Percentiles rank a stretch among this genome's conserved stretches.
phyloP scores from a whole-genome alignment of 1,140 invertebrate species.

The Maniola jurtina region DNA sequence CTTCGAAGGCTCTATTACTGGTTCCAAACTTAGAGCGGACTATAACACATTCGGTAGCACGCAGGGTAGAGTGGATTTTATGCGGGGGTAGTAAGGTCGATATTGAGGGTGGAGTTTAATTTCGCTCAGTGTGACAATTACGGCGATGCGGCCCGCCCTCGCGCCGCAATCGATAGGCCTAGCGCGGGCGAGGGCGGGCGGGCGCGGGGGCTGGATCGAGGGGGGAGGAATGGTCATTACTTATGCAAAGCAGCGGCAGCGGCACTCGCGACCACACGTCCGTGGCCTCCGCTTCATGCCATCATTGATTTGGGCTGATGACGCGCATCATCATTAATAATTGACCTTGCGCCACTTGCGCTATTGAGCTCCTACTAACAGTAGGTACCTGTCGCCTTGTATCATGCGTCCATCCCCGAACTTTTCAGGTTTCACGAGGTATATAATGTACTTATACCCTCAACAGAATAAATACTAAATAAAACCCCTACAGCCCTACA shows the following conservation, averaged over 20 bases:
- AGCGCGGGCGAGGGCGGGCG: constrained; percentile 40
- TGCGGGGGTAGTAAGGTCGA: constrained; percentile 61
- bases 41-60: constrained; percentile 71
- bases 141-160: constrained; percentile 72
- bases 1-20: constrained; percentile 77
- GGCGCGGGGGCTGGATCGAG: constrained; percentile 29
- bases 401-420: too few species aligned
- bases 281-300: background rate
- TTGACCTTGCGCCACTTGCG: background rate
- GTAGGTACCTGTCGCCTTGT: too few species aligned
- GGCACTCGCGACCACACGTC: constrained; percentile 38
- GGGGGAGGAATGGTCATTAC: constrained; percentile 59
- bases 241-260: constrained; percentile 71
- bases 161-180: constrained; percentile 77
- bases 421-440: too few species aligned
- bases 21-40: constrained; percentile 73
- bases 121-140: constrained; percentile 76
- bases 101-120: constrained; percentile 62
- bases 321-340: background rate
- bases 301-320: constrained; percentile 8
- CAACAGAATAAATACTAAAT: too few species aligned
- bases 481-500: too few species aligned
- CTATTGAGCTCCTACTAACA: too few species aligned
- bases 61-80: constrained; percentile 56
- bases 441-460: too few species aligned